Conservation (phyloP, 2,888 invertebrate genomes). For the Drosophila seclusa region DNA sequence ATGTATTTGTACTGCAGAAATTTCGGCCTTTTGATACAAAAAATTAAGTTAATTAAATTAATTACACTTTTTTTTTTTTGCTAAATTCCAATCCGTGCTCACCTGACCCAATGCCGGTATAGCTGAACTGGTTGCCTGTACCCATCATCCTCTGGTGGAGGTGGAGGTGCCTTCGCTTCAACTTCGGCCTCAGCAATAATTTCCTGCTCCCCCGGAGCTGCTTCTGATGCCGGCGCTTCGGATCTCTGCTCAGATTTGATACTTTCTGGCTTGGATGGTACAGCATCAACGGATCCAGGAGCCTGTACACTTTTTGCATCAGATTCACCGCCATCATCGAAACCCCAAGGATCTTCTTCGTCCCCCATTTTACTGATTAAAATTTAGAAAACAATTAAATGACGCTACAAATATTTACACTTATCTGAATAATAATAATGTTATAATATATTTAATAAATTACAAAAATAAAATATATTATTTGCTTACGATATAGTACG, state of each 20-base stretch:
- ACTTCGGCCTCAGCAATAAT: conserved; percentile 83
- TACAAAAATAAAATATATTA: background rate
- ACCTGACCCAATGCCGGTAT: conserved; percentile 93
- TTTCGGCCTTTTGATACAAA: conserved; percentile 87
- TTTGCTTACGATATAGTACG: background rate
- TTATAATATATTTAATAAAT: background rate
- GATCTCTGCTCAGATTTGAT: conserved; percentile 66
- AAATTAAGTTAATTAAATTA: background rate
- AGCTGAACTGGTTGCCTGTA: conserved; percentile 89
- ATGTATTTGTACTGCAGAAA: conserved; percentile 93
- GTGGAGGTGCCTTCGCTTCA: conserved; percentile 85
- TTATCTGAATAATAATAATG: background rate
- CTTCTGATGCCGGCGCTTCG: conserved; percentile 30
- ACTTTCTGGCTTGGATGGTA: conserved; percentile 83
- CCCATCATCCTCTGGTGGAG: conserved; percentile 86
- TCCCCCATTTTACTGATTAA: conserved; percentile 80
- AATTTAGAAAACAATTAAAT: background rate
- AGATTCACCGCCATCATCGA: conserved; percentile 85
- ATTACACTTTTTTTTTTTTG: background rate
- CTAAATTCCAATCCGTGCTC: conserved; percentile 42
- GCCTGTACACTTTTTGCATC: conserved; percentile 49
- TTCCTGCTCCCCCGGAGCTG: conserved; percentile 59
- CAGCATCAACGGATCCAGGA: conserved; percentile 62
- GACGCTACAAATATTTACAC: background rate
- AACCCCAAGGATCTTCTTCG: conserved; percentile 87